Evolutionary conservation across 2,888 invertebrate genomes (phyloP).

Genomic region (Criorhina ranunculi): DNA sequence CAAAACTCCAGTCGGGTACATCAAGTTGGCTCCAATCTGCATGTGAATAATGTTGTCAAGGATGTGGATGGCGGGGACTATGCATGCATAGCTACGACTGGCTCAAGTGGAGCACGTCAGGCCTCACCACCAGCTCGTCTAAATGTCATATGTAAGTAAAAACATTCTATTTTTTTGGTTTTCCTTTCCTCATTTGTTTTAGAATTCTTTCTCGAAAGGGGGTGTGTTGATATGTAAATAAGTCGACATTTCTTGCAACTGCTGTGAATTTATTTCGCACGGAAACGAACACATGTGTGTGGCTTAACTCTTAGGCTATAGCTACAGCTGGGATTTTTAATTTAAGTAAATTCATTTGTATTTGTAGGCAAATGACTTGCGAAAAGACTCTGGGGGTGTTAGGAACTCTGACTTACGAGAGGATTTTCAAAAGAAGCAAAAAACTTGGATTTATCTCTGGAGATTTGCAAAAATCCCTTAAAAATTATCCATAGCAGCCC

Average conservation of each 20-base stretch:
- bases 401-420: too few species aligned
- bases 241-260: conserved; percentile 54
- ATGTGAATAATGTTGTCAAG: conserved; percentile 82
- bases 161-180: neutral
- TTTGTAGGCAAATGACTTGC: too few species aligned
- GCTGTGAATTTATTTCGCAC: conserved; percentile 66
- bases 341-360: neutral
- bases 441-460: too few species aligned
- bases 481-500: too few species aligned
- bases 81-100: conserved; percentile 84
- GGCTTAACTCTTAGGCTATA: conserved; percentile 37
- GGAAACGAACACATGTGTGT: conserved; percentile 39
- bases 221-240: conserved; percentile 50
- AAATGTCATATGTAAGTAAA: conserved; percentile 83
- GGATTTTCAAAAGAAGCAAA: too few species aligned
- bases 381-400: too few species aligned
- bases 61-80: conserved; percentile 83
- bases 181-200: conserved; percentile 9
- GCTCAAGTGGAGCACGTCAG: conserved; percentile 83
- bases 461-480: too few species aligned
- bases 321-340: neutral
- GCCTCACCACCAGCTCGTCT: conserved; percentile 84
- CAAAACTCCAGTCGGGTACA: conserved; percentile 82
- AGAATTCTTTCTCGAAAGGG: conserved; percentile 11
- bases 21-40: conserved; percentile 83